Evolutionary conservation across 2,888 invertebrate genomes (phyloP).

Genomic region (Cybosia mesomella): DNA sequence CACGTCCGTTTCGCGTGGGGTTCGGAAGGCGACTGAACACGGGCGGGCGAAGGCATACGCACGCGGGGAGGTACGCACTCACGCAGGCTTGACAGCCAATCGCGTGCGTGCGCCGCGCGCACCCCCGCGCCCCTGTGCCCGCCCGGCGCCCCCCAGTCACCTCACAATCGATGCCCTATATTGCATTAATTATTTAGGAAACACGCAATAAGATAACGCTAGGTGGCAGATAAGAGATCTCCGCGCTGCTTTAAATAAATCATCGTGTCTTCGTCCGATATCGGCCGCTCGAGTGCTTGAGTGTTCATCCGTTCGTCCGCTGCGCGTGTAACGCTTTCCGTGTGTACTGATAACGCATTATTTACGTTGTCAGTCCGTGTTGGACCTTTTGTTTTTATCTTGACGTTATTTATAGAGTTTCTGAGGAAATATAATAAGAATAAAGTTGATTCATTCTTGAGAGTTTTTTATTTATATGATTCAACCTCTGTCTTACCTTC

Average conservation of each 20-base stretch:
- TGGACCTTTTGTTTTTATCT: conserved; percentile 61
- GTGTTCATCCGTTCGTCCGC: conserved; percentile 37
- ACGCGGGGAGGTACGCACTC: conserved; percentile 86
- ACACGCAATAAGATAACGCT: conserved; percentile 87
- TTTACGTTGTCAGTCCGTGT: conserved; percentile 68
- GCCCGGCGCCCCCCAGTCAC: conserved; percentile 81
- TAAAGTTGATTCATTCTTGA: conserved; percentile 58
- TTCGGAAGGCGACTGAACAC: conserved; percentile 77
- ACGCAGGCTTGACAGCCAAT: conserved; percentile 84
- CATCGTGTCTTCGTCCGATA: conserved; percentile 65
- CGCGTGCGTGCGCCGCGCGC: conserved; percentile 86
- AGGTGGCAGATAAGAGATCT: conserved; percentile 86
- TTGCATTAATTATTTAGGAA: conserved; percentile 88
- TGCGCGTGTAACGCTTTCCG: conserved; percentile 54
- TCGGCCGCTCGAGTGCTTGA: conserved; percentile 33
- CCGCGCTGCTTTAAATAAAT: conserved; percentile 80
- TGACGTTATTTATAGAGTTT: conserved; percentile 59
- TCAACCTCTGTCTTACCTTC: conserved; percentile 52
- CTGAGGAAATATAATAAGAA: conserved; percentile 54
- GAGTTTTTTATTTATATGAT: conserved; percentile 53
- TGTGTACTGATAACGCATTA: conserved; percentile 68
- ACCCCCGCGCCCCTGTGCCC: conserved; percentile 78
- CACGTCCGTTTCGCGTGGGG: conserved; percentile 71
- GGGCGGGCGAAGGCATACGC: conserved; percentile 77
- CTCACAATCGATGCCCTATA: conserved; percentile 87